phyloP scores from a whole-genome alignment of 2,888 invertebrate genomes.

The Nymphalis polychloros region DNA sequence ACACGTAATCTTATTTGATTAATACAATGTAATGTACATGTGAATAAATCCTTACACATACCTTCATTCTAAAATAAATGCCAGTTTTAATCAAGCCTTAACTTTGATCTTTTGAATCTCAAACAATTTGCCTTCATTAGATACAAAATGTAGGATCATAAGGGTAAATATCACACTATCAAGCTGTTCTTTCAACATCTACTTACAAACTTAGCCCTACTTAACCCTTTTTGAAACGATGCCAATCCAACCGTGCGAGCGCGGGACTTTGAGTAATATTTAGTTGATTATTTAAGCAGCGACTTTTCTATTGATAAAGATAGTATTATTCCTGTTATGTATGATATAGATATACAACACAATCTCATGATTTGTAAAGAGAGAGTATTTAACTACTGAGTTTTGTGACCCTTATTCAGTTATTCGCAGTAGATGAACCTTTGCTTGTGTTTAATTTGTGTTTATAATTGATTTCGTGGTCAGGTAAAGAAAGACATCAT shows the following conservation, averaged over 20 bases:
- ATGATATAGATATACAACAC: no score
- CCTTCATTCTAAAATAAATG: not conserved
- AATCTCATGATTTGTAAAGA: no score
- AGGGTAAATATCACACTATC: constrained; percentile 5
- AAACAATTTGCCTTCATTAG: constrained; percentile 1
- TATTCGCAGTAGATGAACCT: no score
- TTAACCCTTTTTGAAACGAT: constrained; percentile 20
- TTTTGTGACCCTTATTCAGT: no score
- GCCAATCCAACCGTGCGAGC: constrained; percentile 8
- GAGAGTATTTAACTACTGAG: no score
- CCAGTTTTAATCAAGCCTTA: not conserved
- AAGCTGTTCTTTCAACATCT: constrained; percentile 15
- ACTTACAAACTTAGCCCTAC: constrained; percentile 19
- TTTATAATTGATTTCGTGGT: no score
- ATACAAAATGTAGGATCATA: not conserved
- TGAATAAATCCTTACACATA: not conserved
- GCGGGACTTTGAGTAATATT: not conserved
- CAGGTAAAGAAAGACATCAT: no score
- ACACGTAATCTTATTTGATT: no score
- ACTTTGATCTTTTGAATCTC: not conserved
- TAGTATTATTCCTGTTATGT: not conserved
- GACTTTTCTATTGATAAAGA: not conserved
- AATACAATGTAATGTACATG: no score
- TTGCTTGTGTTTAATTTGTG: no score
- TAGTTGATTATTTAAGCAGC: not conserved